Conservation (phyloP, 2,888 invertebrate genomes). For the Polyommatus icarus region DNA sequence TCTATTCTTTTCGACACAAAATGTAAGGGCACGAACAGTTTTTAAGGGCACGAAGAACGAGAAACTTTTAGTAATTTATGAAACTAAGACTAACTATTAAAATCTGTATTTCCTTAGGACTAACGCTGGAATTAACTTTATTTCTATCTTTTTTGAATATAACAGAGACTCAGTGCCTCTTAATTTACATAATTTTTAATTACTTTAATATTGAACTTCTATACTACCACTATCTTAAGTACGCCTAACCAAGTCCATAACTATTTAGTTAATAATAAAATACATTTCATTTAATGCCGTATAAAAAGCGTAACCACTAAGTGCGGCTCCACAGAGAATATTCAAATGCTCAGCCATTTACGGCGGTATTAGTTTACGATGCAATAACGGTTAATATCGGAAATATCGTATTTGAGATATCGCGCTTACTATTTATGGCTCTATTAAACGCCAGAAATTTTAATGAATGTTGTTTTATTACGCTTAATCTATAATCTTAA, state of each 20-base stretch:
- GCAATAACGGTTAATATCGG: conserved; percentile 33
- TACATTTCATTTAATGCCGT: conserved; percentile 18
- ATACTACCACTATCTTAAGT: not conserved
- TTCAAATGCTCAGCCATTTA: conserved; percentile 61
- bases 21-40: too few species aligned
- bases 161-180: too few species aligned
- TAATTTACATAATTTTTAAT: too few species aligned
- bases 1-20: too few species aligned
- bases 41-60: too few species aligned
- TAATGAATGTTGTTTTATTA: conserved; percentile 11
- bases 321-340: conserved; percentile 44
- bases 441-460: conserved; percentile 13
- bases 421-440: conserved; percentile 26
- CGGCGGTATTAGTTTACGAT: conserved; percentile 49
- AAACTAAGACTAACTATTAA: too few species aligned
- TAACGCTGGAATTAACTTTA: too few species aligned
- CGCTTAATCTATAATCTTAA: not conserved
- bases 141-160: too few species aligned
- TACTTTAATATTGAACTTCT: too few species aligned
- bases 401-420: conserved; percentile 33
- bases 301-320: conserved; percentile 27
- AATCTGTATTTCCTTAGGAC: too few species aligned
- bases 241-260: not conserved
- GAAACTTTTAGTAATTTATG: too few species aligned
- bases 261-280: conserved; percentile 2